Conservation (phyloP, 2,797 vertebrate species). For the Alectoris magna region DNA sequence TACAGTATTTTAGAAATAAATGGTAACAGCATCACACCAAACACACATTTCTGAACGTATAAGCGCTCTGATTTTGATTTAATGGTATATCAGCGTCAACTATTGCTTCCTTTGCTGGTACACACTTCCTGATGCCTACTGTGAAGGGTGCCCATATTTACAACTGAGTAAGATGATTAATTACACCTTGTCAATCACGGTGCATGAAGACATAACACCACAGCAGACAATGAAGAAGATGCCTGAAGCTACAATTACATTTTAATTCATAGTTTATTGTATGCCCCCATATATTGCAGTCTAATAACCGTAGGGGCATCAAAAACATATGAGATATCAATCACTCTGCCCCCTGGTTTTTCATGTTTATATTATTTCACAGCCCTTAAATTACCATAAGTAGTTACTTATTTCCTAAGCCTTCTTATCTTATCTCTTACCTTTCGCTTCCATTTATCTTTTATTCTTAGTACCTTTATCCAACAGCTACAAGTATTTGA, state of each 20-base stretch:
- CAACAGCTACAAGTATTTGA: slow-evolving; percentile 74
- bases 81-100: slow-evolving; percentile 82
- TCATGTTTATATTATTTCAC: slow-evolving; percentile 61
- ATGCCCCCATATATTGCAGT: slow-evolving; percentile 81
- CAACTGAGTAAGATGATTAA: slow-evolving; percentile 87
- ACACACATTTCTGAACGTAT: slow-evolving; percentile 80
- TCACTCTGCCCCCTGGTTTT: slow-evolving; percentile 78
- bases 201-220: slow-evolving; percentile 88
- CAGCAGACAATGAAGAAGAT: slow-evolving; percentile 84
- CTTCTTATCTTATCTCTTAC: slow-evolving; percentile 64
- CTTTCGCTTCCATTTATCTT: slow-evolving; percentile 72
- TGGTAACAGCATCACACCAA: slow-evolving; percentile 83
- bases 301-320: slow-evolving; percentile 82
- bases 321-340: slow-evolving; percentile 81
- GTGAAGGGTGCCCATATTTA: slow-evolving; percentile 85
- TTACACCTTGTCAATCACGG: slow-evolving; percentile 86
- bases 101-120: slow-evolving; percentile 83
- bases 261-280: slow-evolving; percentile 85
- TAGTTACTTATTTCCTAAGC: slow-evolving; percentile 66
- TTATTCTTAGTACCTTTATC: slow-evolving; percentile 72
- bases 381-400: slow-evolving; percentile 69
- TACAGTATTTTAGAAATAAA: slow-evolving; percentile 86
- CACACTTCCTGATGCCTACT: slow-evolving; percentile 84
- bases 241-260: slow-evolving; percentile 85
- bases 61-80: slow-evolving; percentile 80